Base-by-base conservation (phyloP, 2,888 invertebrate genomes). In the Parnassius smintheus region DNA sequence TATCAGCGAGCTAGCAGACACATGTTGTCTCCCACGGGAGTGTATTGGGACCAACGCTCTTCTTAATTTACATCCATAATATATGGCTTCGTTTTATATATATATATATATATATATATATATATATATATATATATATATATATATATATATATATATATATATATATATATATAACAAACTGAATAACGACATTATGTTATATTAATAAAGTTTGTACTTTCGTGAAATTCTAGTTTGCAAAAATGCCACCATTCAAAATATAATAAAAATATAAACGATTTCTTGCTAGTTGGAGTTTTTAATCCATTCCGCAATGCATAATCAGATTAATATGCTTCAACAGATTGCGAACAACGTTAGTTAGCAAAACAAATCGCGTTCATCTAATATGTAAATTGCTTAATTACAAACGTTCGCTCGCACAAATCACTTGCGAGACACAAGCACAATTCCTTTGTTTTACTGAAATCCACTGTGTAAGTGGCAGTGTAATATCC, bases 371-470 rank as follows among this genome's bases (percentile, higher is more conserved):
- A 53, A 62, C 57, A 62, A 62, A 62, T 62, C 52, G 42, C 57
- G 48, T 57, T 62, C 57, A 62, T 62, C 57, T 49, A 57, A 62
- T 62, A 62, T 62, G 62, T 44, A 62, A 62, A 61, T 52, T 52
- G 61, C 46, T 61, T 56, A 61, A 61, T 61, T 22, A 52, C 56
- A 56, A 52, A 52, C 41, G 56, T 61, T 56, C 51, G 56, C 48
- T 56, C 51, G 56, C 48, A 52, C 46, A 56, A 56, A 61, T 61
- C 56, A 52, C 48, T 52, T 52, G 51, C 18, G 56, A 46, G 50
- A 44, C 41, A 46, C 18, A 41, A 41, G 46, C 35, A 52, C 42
- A 52, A 56, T 52, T 56, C 2, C 51, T 51, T 48, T 56, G 41
- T 45, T 13, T 8, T 48, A 56, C 13, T 61, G 41, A 10, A 9